Base-by-base conservation (phyloP, 1,140 invertebrate species). In the Sarcophaga peregrina region DNA sequence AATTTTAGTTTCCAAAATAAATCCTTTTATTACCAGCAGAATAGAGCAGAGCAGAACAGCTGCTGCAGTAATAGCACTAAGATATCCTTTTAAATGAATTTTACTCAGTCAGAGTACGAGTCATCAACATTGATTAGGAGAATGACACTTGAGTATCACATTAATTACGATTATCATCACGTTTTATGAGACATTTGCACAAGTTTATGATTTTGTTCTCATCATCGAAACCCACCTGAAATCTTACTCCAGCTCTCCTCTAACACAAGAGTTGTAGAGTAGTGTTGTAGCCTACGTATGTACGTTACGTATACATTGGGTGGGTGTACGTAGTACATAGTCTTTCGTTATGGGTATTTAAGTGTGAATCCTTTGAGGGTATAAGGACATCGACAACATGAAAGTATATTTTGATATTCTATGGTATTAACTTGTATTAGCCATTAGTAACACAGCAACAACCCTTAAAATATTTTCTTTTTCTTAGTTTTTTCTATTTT, bases 161-260 rank as follows among this genome's bases (percentile, higher is more conserved):
- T 83, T 80, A 83, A 68, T 83, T 83, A 83, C 82, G 82, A 83
- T 83, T 83, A 83, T 83, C 82, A 83, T 83, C 82, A 83, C 82
- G 82, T 83, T 83, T 83, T 83, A 83, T 83, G 82, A 83, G 82
- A 83, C 82, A 83, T 80, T 83, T 80, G 25, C 62, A 80, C 82
- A 83, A 83, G 52, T 83, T 83, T 83, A 83, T 83, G 82, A 80
- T 25, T 54, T 46, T 17, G 20, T 74, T 45, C 73, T 74, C 45
- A 45, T 7, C 37, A 25, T 74, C 73, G 8, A 5, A 25, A 10
- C 48, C 25, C 48, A 78, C 47, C 75, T 50, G 47, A 46, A 74
- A 50, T 17, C 75, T 68, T 0, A 68, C 62, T 68, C 8, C n/a
- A 20, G 9, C 62, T 68, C 62, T 68, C 9, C 50, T 13, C 1